These are phyloP conservation scores for Corythornis cristatus DNA, from an alignment of 2,113 vertebrate species.

Conservation along the genomic window DNA sequence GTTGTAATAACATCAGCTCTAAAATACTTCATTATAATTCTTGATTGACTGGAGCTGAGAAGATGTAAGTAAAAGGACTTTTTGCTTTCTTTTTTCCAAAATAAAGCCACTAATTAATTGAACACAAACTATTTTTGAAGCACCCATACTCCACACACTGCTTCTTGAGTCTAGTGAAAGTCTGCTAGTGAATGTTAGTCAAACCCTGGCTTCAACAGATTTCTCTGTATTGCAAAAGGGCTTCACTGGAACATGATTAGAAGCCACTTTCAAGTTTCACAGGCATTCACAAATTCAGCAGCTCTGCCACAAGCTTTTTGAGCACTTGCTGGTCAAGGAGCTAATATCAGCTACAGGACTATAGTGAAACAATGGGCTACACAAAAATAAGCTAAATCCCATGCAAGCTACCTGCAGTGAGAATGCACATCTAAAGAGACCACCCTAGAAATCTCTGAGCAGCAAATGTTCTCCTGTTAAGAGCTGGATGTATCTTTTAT, in stretches of 20 bases:
- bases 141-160: not conserved
- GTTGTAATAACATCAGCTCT: not conserved
- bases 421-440: not conserved
- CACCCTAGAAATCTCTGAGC: not conserved
- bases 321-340: not conserved
- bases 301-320: not conserved
- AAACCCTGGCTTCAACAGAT: not conserved
- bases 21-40: conserved; percentile 3
- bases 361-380: not conserved
- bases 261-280: not conserved
- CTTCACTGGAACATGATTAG: not conserved
- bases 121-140: not conserved
- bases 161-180: not conserved
- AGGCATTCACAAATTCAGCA: not conserved
- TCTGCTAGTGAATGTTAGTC: not conserved
- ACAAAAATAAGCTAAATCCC: not conserved
- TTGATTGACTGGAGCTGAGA: conserved; percentile 22
- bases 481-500: not conserved
- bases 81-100: not conserved
- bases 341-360: not conserved
- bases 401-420: not conserved
- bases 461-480: not conserved
- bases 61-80: not conserved
- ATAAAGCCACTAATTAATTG: not conserved
- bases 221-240: not conserved